Evolutionary conservation across 1,140 invertebrate genomes (phyloP), one percentile per base, ranked within the genome.

Genomic region (Chlorops oryzae): DNA sequence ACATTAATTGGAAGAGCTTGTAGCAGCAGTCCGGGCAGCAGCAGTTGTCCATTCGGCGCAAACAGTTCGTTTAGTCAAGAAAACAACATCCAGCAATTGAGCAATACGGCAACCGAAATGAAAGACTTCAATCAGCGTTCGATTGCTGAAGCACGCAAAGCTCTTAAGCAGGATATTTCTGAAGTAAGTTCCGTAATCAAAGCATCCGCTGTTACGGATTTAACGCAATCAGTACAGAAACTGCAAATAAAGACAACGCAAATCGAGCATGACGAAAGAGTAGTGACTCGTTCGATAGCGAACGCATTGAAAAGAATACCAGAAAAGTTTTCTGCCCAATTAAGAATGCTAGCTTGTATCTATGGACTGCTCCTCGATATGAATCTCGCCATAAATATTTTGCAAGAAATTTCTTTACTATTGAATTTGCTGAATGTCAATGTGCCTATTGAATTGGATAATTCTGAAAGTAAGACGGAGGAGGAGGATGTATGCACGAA

Each of bases 41-140:
- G 10, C 10, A 46, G 38, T 40, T 17, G 17, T 6, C 52, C 59
- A 7, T 70, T 70, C 52, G 65, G 63, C 1, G 45, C 57, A 18
- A 60, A 58, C 24, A 65, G 63, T 34, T 65, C 67, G 12, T 70
- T 70, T 47, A 69, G 68, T 42, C 61, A 63, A 34, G 69, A 72
- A 10, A 70, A 72, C 24, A 72, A 72, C 44, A 37, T 72, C 5
- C 54, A 58, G 28, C 53, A 63, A 15, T 54, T 69, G 28, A 56
- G 59, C 0, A 61, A 66, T 38, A 59, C 54, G n/a, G 66, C 66
- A 42, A 44, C 54, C 15, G 66, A 70, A 42, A 44, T 64, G 6
- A 51, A 65, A 1, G 66, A 70, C 41, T 56, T 55, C 21, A 62
- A 58, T 34, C 62, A 70, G 13, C 59, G 59, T 10, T 54, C 56